A percentile compares a stretch with the other conserved stretches of the same genome.
Conservation (phyloP, 2,113 vertebrate genomes). For the Thinocorus orbignyianus region DNA sequence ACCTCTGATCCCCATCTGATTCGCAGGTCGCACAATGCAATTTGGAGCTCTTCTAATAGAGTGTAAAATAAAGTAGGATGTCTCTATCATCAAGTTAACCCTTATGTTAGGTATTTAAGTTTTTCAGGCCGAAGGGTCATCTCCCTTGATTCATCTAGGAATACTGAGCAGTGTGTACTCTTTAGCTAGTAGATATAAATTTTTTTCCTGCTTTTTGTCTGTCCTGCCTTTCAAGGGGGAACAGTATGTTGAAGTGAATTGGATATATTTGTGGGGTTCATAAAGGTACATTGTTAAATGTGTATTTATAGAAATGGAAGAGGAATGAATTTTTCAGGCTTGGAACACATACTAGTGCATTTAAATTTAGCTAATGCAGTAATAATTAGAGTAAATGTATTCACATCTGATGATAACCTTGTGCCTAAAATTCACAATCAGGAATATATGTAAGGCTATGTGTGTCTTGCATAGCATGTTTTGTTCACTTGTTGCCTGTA, state of each 20-base stretch:
- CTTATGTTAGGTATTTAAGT: constrained; percentile 56
- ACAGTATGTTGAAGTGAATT: not conserved
- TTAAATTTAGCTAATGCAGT: not conserved
- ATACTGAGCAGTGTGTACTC: constrained; percentile 11
- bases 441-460: not conserved
- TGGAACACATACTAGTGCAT: not conserved
- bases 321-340: not conserved
- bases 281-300: not conserved
- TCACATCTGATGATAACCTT: not conserved
- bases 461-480: not conserved
- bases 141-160: constrained; percentile 23
- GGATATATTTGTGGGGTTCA: not conserved
- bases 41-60: constrained; percentile 63
- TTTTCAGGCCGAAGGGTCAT: constrained; percentile 25
- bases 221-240: not conserved
- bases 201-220: not conserved
- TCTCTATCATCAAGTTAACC: constrained; percentile 49
- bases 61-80: constrained; percentile 47
- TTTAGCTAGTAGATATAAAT: not conserved
- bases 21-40: constrained; percentile 24
- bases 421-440: not conserved
- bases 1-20: constrained; percentile 38
- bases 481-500: not conserved
- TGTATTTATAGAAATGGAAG: not conserved
- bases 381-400: not conserved